Evolutionary conservation across 2,888 invertebrate species (phyloP).

Genomic region (Drosophila mettleri): DNA sequence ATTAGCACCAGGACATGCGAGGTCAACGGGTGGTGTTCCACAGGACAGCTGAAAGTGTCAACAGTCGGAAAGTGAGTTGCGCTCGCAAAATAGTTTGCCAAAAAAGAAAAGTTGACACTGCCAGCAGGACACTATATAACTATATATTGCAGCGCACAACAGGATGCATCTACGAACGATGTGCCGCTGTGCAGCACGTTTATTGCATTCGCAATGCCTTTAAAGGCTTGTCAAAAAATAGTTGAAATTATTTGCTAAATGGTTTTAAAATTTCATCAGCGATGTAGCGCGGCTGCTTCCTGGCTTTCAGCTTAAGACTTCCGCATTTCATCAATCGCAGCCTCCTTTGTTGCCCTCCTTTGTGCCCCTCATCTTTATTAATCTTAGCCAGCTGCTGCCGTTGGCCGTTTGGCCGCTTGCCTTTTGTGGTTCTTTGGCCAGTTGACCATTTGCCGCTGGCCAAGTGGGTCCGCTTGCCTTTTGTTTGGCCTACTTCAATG

Average conservation of each 20-base stretch:
- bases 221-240: constrained; percentile 1
- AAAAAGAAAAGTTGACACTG: constrained; percentile 37
- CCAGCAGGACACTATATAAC: constrained; percentile 19
- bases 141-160: constrained; percentile 5
- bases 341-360: constrained; percentile 36
- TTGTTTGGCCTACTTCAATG: constrained; percentile 68
- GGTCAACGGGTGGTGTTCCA: constrained; percentile 45
- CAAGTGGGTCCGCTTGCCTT: constrained; percentile 40
- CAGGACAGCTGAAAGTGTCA: constrained; percentile 75
- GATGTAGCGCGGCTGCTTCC: constrained; percentile 16
- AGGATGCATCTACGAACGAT: constrained; percentile 16
- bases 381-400: constrained; percentile 56
- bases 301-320: constrained; percentile 44
- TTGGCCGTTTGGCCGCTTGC: constrained; percentile 59
- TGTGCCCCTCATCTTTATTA: constrained; percentile 36
- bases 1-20: constrained; percentile 71
- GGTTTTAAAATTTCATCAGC: constrained; percentile 36
- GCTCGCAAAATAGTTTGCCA: constrained; percentile 31
- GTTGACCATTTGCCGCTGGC: constrained; percentile 70
- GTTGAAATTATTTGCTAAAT: constrained; percentile 53
- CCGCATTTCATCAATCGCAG: constrained; percentile 27
- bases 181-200: constrained; percentile 50
- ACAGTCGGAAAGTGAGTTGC: constrained; percentile 56
- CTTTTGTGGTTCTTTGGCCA: constrained; percentile 67
- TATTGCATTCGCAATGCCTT: constrained; percentile 54